phyloP scores from a whole-genome alignment of 2,888 invertebrate species.

The Lypha dubia region DNA sequence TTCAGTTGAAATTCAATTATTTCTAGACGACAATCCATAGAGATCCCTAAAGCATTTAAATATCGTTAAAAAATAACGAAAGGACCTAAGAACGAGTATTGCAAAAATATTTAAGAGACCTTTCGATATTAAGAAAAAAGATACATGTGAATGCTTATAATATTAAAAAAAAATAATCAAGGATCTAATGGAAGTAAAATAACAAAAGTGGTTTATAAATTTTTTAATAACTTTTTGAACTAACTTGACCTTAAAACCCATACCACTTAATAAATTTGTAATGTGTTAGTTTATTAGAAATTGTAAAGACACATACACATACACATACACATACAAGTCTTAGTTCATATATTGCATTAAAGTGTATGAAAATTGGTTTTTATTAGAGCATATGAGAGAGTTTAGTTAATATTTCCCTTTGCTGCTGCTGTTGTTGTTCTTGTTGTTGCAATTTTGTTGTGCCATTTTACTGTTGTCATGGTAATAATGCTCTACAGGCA shows the following conservation, averaged over 20 bases:
- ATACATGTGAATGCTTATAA: too few species aligned
- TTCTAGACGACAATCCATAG: too few species aligned
- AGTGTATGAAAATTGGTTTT: background rate
- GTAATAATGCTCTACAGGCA: slow-evolving; percentile 65
- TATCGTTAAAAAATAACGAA: too few species aligned
- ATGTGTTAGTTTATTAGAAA: slow-evolving; percentile 22
- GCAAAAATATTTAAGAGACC: too few species aligned
- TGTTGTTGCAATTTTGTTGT: slow-evolving; percentile 56
- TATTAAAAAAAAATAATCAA: too few species aligned
- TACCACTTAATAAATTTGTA: background rate
- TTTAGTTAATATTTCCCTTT: slow-evolving; percentile 40
- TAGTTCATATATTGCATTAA: slow-evolving; percentile 54
- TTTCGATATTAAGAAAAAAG: too few species aligned
- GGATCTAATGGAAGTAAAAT: too few species aligned
- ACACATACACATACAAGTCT: background rate
- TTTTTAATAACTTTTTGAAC: background rate
- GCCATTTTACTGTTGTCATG: slow-evolving; percentile 70
- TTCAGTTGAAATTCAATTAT: too few species aligned
- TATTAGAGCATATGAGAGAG: slow-evolving; percentile 21
- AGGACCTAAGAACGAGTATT: too few species aligned
- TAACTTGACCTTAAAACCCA: background rate
- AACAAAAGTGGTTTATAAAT: too few species aligned
- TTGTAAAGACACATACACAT: slow-evolving; percentile 11
- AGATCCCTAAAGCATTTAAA: too few species aligned
- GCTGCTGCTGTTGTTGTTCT: slow-evolving; percentile 34